Base-by-base conservation (phyloP, 2,888 invertebrate species). In the Muschampia staudingeri region DNA sequence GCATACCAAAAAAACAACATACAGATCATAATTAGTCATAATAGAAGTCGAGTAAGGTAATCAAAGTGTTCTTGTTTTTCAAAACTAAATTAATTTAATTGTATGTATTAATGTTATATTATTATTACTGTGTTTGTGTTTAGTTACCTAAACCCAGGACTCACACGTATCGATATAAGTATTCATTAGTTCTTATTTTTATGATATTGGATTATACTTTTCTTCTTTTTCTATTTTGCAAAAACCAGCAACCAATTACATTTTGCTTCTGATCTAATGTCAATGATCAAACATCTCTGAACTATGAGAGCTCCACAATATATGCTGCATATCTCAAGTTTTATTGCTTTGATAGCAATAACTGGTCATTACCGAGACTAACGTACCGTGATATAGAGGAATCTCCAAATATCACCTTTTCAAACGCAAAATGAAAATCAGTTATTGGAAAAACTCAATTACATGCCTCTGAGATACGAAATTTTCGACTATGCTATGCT, bases 271-370 rank as follows among this genome's bases (percentile, higher is more conserved):
- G 56, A 61, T 61, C 0, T 11, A 19, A 30, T 30, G 14, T 9
- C 19, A 56, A 48, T 48, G 44, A 11, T 14, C 12, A 14, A 65
- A 30, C 0, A 12, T 65, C 19, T 30, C 30, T 12, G 14, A 65
- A 61, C 56, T 61, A 61, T 11, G 56, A 25, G 25, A 61, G 7
- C n/a, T 52, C 7, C 42, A 42, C 42, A 12, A 11, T 4, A 48
- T 65, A 69, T 37, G 69, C 69, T 34, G 69, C 30, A 65, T 65
- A 65, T 65, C 65, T 30, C 65, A 69, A 69, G 11, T 44, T 65
- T 42, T 76, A 69, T 77, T 77, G 44, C 48, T 67, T 69, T 30
- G 34, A 77, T 69, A 77, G 67, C 67, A 77, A 69, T 69, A 67
- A 69, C 67, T 77, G 48, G 19, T 69, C 67, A 77, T 77, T 77